Evolutionary conservation across 1,140 invertebrate genomes (phyloP).

Genomic region (Drosophila prosaltans): DNA sequence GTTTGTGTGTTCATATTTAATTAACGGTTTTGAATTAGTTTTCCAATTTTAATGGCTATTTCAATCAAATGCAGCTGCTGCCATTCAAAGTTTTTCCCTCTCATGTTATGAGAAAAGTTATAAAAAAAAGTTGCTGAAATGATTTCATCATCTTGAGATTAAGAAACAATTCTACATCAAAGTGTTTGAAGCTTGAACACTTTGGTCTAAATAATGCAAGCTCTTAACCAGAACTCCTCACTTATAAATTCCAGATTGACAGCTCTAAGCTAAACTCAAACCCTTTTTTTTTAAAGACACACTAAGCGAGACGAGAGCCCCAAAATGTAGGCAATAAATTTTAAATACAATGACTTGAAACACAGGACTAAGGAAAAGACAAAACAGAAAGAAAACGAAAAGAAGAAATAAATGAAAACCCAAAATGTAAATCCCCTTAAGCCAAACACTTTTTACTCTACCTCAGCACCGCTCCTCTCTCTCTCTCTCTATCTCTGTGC

Average conservation of each 20-base stretch:
- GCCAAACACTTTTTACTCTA: conserved; percentile 23
- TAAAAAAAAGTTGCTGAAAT: conserved; percentile 1
- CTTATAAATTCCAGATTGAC: conserved; percentile 25
- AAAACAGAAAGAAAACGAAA: neutral
- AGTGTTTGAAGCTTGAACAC: neutral
- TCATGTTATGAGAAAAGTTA: conserved; percentile 11
- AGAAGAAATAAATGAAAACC: neutral
- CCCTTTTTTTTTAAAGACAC: conserved; percentile 24
- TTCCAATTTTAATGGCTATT: conserved; percentile 32
- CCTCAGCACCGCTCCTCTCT: neutral
- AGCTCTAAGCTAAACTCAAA: conserved; percentile 21
- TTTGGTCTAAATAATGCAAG: conserved; percentile 14
- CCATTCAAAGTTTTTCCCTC: neutral
- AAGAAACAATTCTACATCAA: conserved; percentile 12
- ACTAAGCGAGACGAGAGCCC: conserved; percentile 4
- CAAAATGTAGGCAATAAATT: conserved; percentile 41
- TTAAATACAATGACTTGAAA: conserved; percentile 34
- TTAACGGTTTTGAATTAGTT: conserved; percentile 67
- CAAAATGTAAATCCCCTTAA: conserved; percentile 25
- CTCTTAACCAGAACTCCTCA: conserved; percentile 6
- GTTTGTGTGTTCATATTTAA: conserved; percentile 47
- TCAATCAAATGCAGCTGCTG: conserved; percentile 10
- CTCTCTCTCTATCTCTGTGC: neutral
- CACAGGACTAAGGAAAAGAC: neutral
- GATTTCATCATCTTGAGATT: conserved; percentile 12